A percentile compares a stretch with the other conserved stretches of the same genome.
Conservation (phyloP, 2,797 vertebrate species). For the Stomatorhinus walkeri region DNA sequence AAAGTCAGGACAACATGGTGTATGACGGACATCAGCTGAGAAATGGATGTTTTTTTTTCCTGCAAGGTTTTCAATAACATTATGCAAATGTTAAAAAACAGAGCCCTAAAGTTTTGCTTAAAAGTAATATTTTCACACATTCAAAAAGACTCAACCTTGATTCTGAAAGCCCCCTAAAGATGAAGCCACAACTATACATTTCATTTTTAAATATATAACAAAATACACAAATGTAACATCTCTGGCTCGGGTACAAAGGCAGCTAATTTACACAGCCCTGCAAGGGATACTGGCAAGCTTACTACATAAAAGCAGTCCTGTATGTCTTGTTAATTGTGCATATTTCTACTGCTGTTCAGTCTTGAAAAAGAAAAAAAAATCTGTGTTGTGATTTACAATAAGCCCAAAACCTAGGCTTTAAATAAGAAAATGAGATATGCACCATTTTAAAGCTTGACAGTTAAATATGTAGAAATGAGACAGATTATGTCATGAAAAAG, state of each 20-base stretch:
- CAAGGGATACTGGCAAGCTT: neutral
- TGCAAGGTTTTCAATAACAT: neutral
- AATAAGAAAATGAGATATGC: neutral
- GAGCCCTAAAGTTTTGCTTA: neutral
- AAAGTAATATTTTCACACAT: neutral
- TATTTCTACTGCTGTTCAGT: neutral
- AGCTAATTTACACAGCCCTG: neutral
- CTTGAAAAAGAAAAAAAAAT: neutral
- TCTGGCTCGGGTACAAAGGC: neutral
- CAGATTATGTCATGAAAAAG: slow-evolving; percentile 1
- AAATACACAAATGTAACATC: neutral
- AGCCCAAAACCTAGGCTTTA: neutral
- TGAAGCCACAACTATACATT: slow-evolving; percentile 4
- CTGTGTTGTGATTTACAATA: neutral
- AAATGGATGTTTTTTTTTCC: neutral
- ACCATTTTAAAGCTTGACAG: slow-evolving; percentile 17
- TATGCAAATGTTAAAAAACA: neutral
- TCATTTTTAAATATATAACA: slow-evolving; percentile 5
- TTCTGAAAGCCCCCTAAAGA: neutral
- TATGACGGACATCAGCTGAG: neutral
- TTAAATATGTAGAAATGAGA: slow-evolving; percentile 8
- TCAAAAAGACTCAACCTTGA: neutral
- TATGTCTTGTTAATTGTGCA: neutral
- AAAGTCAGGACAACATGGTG: neutral
- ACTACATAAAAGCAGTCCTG: neutral